Evolutionary conservation across 2,113 vertebrate genomes (phyloP).

Genomic region (Plecotus auritus): DNA sequence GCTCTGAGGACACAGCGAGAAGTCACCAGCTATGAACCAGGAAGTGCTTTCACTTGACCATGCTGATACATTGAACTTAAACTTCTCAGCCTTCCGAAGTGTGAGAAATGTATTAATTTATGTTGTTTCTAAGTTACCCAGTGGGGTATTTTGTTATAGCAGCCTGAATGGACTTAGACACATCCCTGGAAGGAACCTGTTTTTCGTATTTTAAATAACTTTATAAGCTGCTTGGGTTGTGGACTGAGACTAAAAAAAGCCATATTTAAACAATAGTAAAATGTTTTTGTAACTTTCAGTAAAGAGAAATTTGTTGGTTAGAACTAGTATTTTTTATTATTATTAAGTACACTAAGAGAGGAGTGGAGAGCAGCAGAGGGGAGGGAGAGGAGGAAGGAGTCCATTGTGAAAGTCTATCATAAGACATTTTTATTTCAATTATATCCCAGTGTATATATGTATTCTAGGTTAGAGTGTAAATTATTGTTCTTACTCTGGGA

Average conservation of each 20-base stretch:
- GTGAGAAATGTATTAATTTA: background rate
- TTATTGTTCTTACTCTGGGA: background rate
- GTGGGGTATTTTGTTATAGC: background rate
- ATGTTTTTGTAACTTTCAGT: background rate
- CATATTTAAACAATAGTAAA: background rate
- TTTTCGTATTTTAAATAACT: background rate
- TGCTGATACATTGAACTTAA: background rate
- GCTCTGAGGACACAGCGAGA: background rate
- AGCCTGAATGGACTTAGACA: background rate
- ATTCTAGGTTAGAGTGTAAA: background rate
- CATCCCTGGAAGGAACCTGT: background rate
- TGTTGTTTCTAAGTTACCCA: background rate
- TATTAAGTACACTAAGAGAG: background rate
- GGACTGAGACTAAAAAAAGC: background rate
- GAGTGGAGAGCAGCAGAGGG: background rate
- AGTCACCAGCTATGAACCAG: background rate
- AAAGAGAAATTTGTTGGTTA: background rate
- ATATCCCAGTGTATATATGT: background rate
- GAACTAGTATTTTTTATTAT: background rate
- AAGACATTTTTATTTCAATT: background rate
- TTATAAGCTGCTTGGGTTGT: background rate
- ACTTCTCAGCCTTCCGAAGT: background rate
- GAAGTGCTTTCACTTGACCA: background rate
- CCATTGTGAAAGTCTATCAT: background rate
- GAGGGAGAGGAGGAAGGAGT: background rate